These are phyloP conservation scores for Sialis fuliginosa DNA, from an alignment of 2,888 invertebrate species.

Conservation along the genomic window DNA sequence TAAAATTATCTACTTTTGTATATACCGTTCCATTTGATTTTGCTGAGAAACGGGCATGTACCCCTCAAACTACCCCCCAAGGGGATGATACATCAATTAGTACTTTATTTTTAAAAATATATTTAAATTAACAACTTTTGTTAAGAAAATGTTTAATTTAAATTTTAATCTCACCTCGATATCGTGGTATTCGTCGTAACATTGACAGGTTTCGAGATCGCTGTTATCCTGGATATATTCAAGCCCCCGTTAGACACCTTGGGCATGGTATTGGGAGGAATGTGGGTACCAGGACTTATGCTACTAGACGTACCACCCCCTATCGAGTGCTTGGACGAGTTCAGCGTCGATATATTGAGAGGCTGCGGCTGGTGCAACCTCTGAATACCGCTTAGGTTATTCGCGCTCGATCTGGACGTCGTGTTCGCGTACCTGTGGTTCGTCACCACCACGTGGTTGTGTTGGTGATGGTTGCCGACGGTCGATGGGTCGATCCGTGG, in stretches of 20 bases:
- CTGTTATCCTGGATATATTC: conserved; percentile 36
- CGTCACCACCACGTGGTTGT: background rate
- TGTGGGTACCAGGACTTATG: conserved; percentile 35
- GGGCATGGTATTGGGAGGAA: conserved; percentile 11
- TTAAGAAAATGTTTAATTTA: too few species aligned
- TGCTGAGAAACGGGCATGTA: too few species aligned
- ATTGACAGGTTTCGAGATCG: conserved; percentile 18
- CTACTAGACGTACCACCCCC: conserved; percentile 36
- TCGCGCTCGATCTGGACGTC: background rate
- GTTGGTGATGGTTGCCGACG: background rate
- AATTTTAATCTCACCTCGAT: too few species aligned
- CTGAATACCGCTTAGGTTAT: background rate
- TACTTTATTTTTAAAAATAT: too few species aligned
- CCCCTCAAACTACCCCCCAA: too few species aligned
- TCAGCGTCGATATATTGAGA: conserved; percentile 47
- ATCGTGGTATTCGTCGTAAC: conserved; percentile 11
- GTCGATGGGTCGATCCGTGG: conserved; percentile 17
- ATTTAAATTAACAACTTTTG: too few species aligned
- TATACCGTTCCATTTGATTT: too few species aligned
- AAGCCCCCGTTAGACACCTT: conserved; percentile 33
- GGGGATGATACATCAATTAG: too few species aligned
- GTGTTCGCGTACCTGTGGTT: background rate
- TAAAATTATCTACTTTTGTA: too few species aligned
- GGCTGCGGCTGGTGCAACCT: conserved; percentile 28
- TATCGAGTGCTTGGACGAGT: conserved; percentile 44